A percentile compares a stretch with the other conserved stretches of the same genome.
Conservation (phyloP, 2,888 invertebrate genomes). For the Bruchidius siliquastri region DNA sequence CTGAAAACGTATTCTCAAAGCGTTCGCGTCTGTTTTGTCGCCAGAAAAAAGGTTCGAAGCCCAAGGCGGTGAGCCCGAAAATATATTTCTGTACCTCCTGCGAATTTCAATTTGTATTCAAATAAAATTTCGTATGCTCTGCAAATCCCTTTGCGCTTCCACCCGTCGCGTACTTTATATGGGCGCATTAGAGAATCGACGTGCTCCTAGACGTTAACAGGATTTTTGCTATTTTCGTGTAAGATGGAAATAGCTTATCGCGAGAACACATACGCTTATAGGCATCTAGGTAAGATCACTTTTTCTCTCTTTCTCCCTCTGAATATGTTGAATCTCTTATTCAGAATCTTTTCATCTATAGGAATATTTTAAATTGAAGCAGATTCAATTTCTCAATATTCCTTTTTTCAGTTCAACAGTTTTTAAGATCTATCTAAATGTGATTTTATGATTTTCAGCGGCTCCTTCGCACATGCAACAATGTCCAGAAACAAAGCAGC, state of each 20-base stretch:
- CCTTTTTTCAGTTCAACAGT: too few relatives aligned
- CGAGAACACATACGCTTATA: too few relatives aligned
- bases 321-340: too few relatives aligned
- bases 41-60: background rate
- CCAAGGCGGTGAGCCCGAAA: background rate
- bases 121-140: background rate
- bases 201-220: background rate
- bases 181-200: background rate
- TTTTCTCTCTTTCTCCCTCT: too few relatives aligned
- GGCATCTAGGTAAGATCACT: too few relatives aligned
- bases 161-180: background rate
- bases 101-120: background rate
- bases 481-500: too few relatives aligned
- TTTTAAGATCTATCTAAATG: too few relatives aligned
- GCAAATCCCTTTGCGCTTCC: background rate
- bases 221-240: background rate
- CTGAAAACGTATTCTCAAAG: background rate
- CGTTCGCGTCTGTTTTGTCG: background rate
- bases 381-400: too few relatives aligned
- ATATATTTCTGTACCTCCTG: background rate
- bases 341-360: too few relatives aligned
- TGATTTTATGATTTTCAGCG: too few relatives aligned
- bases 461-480: too few relatives aligned
- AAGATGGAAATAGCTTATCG: background rate
- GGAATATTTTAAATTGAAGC: too few relatives aligned